Conservation (phyloP, 2,888 invertebrate genomes). For the Leptopilina drosophilae region DNA sequence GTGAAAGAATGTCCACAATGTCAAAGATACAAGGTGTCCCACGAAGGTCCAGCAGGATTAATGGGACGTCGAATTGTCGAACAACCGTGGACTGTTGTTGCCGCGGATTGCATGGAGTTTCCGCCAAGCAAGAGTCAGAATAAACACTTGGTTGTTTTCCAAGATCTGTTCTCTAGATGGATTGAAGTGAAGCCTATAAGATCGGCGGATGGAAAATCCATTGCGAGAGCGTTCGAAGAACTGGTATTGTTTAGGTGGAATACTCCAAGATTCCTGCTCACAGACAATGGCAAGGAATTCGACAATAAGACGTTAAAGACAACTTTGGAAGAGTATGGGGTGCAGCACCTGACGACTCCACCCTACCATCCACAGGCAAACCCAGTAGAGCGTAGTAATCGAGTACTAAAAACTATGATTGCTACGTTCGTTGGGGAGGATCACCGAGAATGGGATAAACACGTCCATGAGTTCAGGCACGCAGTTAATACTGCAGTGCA, state of each 20-base stretch:
- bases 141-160: conserved; percentile 20
- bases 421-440: neutral
- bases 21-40: conserved; percentile 1
- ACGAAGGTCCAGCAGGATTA: conserved; percentile 4
- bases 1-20: neutral
- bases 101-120: conserved; percentile 29
- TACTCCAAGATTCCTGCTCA: neutral
- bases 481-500: neutral
- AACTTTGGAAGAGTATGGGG: neutral
- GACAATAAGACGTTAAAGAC: neutral
- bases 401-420: neutral
- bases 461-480: neutral
- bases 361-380: neutral
- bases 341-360: neutral
- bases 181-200: conserved; percentile 19
- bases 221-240: conserved; percentile 27
- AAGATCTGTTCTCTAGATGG: conserved; percentile 30
- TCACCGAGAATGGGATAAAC: neutral
- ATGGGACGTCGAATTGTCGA: conserved; percentile 12
- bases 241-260: conserved; percentile 26
- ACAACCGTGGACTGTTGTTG: conserved; percentile 27
- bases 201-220: neutral
- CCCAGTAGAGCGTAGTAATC: neutral
- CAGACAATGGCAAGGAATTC: neutral
- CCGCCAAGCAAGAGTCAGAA: neutral